These are phyloP conservation scores for Papilio protenor DNA, from an alignment of 2,888 invertebrate genomes.

Conservation along the genomic window DNA sequence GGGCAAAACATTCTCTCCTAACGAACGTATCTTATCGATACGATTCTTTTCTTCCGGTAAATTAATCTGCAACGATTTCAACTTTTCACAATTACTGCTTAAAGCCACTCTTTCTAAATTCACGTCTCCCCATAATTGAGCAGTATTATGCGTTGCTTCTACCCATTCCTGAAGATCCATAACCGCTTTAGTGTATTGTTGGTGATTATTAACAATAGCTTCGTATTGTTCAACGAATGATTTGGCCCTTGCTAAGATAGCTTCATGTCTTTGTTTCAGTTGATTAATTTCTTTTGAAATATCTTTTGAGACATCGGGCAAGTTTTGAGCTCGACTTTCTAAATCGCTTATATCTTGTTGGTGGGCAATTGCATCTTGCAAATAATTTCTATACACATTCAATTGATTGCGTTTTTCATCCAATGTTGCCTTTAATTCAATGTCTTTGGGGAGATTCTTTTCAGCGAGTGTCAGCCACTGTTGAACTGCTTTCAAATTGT, in stretches of 20 bases:
- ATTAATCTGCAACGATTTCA: conserved; percentile 90
- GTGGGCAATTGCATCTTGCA: conserved; percentile 93
- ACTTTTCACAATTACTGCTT: conserved; percentile 93
- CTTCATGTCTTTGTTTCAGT: conserved; percentile 89
- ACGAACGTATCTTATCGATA: conserved; percentile 89
- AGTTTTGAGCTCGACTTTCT: conserved; percentile 90
- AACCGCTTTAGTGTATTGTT: conserved; percentile 93
- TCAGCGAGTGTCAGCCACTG: conserved; percentile 92
- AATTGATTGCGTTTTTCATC: conserved; percentile 96
- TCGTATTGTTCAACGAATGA: conserved; percentile 93
- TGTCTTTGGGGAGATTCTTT: conserved; percentile 89
- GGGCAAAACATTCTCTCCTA: conserved; percentile 96
- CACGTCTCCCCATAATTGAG: conserved; percentile 92
- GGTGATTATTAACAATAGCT: conserved; percentile 94
- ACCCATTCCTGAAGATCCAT: conserved; percentile 95
- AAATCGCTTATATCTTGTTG: conserved; percentile 94
- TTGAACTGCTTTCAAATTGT: conserved; percentile 90
- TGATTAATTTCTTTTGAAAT: conserved; percentile 88
- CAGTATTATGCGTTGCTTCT: conserved; percentile 92
- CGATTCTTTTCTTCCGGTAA: conserved; percentile 94
- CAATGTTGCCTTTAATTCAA: conserved; percentile 92
- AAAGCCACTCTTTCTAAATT: conserved; percentile 93
- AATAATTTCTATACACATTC: conserved; percentile 91
- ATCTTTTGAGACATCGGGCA: conserved; percentile 91
- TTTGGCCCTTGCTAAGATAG: conserved; percentile 88